phyloP scores from a whole-genome alignment of 2,113 vertebrate species.

The Apaloderma vittatum region DNA sequence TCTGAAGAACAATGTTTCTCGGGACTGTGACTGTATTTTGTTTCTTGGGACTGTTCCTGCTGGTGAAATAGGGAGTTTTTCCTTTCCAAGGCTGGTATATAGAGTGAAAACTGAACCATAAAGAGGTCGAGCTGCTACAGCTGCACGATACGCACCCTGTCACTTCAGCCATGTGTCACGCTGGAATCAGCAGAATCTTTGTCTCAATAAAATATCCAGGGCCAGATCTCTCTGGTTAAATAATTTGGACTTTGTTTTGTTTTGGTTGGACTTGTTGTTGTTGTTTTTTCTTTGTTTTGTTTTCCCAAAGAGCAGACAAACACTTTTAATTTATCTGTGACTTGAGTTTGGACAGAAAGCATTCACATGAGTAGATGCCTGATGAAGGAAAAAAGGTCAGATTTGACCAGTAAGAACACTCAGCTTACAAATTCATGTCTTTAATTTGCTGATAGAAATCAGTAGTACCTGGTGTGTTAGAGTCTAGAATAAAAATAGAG shows the following conservation, averaged over 20 bases:
- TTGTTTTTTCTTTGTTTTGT: background rate
- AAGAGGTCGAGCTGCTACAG: background rate
- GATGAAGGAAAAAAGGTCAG: background rate
- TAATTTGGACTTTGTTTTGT: background rate
- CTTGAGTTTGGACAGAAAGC: background rate
- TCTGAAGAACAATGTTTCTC: slow-evolving; percentile 25
- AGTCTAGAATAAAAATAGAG: background rate
- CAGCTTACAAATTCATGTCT: background rate
- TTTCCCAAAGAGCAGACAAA: background rate
- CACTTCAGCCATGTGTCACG: background rate
- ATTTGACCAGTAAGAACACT: background rate
- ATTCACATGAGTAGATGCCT: background rate
- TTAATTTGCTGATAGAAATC: background rate
- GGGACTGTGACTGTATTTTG: background rate
- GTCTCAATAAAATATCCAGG: background rate
- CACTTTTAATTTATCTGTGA: background rate
- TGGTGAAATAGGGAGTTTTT: background rate
- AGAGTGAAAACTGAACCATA: background rate
- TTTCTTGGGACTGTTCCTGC: background rate
- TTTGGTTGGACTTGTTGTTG: background rate
- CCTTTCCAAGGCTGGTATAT: background rate
- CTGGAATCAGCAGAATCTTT: background rate
- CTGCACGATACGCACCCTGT: too few species aligned
- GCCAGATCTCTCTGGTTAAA: background rate
- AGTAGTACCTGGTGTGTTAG: background rate